phyloP scores from a whole-genome alignment of 2,113 vertebrate species.

The Elachura formosa region DNA sequence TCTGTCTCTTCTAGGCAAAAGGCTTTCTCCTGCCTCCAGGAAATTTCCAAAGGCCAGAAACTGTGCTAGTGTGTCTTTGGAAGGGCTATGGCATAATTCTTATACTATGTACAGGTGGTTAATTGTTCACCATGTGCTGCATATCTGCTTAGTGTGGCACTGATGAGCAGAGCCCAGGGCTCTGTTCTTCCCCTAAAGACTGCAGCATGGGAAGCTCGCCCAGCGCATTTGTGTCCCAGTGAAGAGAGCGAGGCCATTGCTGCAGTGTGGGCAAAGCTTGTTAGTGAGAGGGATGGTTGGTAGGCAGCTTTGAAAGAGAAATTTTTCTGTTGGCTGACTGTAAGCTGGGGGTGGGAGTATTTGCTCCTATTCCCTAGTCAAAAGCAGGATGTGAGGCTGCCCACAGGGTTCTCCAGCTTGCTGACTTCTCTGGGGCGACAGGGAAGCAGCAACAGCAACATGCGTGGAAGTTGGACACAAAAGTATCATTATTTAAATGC shows the following conservation, averaged over 20 bases:
- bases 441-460: neutral
- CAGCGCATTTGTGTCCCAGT: neutral
- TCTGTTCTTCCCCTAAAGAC: neutral
- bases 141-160: neutral
- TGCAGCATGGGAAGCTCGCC: neutral
- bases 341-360: neutral
- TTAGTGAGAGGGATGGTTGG: neutral
- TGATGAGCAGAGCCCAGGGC: neutral
- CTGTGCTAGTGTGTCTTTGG: neutral
- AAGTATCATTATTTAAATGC: neutral
- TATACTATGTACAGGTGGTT: rapidly evolving
- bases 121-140: neutral
- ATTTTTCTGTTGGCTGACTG: neutral
- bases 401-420: neutral
- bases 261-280: neutral
- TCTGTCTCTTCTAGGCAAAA: neutral
- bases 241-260: neutral
- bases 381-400: neutral
- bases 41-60: neutral
- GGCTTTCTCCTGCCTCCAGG: neutral
- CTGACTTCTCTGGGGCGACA: neutral
- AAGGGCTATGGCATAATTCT: neutral
- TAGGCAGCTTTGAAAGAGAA: neutral
- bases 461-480: neutral
- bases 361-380: neutral